Base-by-base conservation (phyloP, 2,113 vertebrate species). In the Oryzias melastigma region DNA sequence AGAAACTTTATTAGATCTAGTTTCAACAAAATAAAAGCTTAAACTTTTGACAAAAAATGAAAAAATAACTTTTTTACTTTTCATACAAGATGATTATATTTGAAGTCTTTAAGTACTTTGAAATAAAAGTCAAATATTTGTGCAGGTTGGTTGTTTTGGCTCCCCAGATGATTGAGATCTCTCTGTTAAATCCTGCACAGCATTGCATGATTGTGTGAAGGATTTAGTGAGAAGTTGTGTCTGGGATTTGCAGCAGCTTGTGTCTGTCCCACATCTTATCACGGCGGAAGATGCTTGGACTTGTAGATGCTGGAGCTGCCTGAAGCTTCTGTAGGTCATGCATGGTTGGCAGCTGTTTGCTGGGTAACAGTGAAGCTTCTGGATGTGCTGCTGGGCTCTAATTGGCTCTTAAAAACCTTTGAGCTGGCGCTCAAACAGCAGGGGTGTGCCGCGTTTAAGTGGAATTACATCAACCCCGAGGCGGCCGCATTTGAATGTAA, bases 361-460 rank as follows among this genome's bases (percentile, higher is more conserved):
- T 10, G 15, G 1, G n/a, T 18, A 14, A 35, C 5, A 17, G n/a
- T 22, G 5, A 40, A 58, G 16, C 19, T 19, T 41, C 24, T 50
- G 65, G 43, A 57, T 20, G 24, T 20, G 49, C 8, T 42, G 0
- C 24, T 5, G 46, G 5, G 1, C 19, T 24, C 19, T 25, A 5
- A 35, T 56, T 59, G n/a, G 7, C 20, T 43, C 13, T 40, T 16
- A 47, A 55, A 7, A 25, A 13, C 20, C 42, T 46, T 56, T 55
- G 41, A 18, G 54, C 52, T 18, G 52, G 27, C 17, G 45, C 56
- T 29, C 48, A 40, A 69, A 47, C 20, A 63, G 61, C 62, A 0
- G 0, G 41, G 64, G 65, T 24, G 71, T 67, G 69, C 58, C 54
- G 16, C 35, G 43, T 4, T 71, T 1, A 59, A 71, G 50, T 13